phyloP scores from a whole-genome alignment of 2,888 invertebrate species.

The Clitarchus hookeri region DNA sequence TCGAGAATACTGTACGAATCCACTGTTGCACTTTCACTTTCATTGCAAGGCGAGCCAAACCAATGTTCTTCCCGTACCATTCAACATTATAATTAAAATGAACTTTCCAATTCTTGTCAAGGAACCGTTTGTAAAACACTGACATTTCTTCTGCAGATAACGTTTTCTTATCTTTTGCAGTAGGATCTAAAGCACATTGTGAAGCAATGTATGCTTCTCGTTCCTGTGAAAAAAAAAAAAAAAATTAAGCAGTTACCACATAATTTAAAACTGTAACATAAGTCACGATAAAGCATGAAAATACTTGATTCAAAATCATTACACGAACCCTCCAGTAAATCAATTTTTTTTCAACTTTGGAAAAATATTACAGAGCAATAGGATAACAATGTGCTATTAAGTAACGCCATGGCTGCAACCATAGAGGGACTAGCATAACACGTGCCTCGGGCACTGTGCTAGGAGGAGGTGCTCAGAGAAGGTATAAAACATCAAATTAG shows the following conservation, averaged over 20 bases:
- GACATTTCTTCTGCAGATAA: slow-evolving; percentile 84
- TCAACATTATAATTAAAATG: slow-evolving; percentile 79
- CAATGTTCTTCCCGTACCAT: slow-evolving; percentile 82
- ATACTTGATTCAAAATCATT: no score
- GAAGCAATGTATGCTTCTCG: slow-evolving; percentile 52
- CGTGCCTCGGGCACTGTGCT: no score
- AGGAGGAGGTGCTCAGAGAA: no score
- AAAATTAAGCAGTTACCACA: slow-evolving; percentile 40
- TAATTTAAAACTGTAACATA: background rate
- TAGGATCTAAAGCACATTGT: slow-evolving; percentile 37
- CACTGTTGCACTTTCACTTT: slow-evolving; percentile 54
- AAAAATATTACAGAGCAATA: no score
- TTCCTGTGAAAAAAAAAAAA: slow-evolving; percentile 51
- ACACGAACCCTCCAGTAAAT: no score
- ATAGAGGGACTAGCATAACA: no score
- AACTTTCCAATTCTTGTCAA: slow-evolving; percentile 77
- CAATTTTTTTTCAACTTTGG: no score
- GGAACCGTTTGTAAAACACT: slow-evolving; percentile 82
- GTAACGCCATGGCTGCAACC: no score
- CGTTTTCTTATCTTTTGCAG: slow-evolving; percentile 55
- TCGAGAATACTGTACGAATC: background rate
- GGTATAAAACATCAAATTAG: no score
- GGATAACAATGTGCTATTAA: no score
- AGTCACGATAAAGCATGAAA: slow-evolving; percentile 44
- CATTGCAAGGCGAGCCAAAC: slow-evolving; percentile 62